Base-by-base conservation (phyloP, 2,113 vertebrate species). In the Suricata suricatta region DNA sequence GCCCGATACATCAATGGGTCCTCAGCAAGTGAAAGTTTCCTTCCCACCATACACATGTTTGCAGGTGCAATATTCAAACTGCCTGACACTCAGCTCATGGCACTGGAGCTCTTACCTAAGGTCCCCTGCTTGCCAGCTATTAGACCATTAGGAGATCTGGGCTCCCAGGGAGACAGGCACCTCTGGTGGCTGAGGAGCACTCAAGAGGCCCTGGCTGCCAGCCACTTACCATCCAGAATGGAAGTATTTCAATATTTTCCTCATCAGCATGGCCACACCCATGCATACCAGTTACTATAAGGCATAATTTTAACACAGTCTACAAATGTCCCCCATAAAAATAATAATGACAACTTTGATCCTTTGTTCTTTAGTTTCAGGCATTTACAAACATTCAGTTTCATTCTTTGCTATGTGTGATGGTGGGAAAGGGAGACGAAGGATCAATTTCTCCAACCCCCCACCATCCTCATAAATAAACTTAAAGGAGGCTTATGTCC, bases 381-480 rank as follows among this genome's bases (percentile, higher is more conserved):
- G 90, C 63, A 95, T 74, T 94, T 90, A 54, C 33, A 80, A 92
- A 38, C 31, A 86, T 33, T 90, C 38, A 74, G 6, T 95, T 88
- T 72, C 95, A 79, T 76, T 90, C 25, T 88, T 81, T 12, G 16
- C 71, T 72, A 57, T 0, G 3, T 66, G 16, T 76, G 85, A 44
- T 3, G 25, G 7, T 50, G 72, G 15, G 8, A 81, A 88, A 90
- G 10, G 15, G 23, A 88, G 68, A 38, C 23, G 74, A 84, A 54
- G 54, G 63, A 68, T 64, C 47, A 35, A 9, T 33, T 63, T 11
- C 38, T 17, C 35, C 60, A 95, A 41, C 7, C 57, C 57, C 14
- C 71, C 68, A 17, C 35, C 38, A 71, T 71, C 64, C 81, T 77
- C 52, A 74, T 38, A 64, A 77, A 66, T 60, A 72, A 77, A 66